Evolutionary conservation across 35 echinoderm and acorn worm genomes (phyloP).

Genomic region (Stichopus chloronotus): DNA sequence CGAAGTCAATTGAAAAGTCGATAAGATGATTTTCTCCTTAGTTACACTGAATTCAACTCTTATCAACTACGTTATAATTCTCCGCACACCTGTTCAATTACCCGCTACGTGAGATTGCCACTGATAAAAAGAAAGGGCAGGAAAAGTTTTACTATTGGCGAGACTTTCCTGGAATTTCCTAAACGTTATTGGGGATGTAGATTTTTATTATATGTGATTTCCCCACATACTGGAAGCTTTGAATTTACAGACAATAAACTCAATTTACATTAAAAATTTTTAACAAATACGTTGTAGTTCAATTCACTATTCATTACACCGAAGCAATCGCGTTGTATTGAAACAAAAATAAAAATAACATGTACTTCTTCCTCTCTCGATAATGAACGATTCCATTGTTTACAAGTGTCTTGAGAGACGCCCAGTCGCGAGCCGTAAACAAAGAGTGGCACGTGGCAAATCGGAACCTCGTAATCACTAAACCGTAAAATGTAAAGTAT

Average conservation of each 20-base stretch:
- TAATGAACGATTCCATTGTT: constrained; percentile 53
- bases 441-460: constrained; percentile 57
- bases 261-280: no score
- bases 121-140: no score
- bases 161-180: not conserved
- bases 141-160: not conserved
- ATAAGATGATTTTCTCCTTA: no score
- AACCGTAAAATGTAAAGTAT: constrained; percentile 53
- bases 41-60: no score
- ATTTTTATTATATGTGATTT: not conserved
- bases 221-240: not conserved
- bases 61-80: no score
- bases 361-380: not conserved
- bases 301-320: no score
- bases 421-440: constrained; percentile 57
- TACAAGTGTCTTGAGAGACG: constrained; percentile 49
- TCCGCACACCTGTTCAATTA: no score
- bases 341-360: not conserved
- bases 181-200: not conserved
- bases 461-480: constrained; percentile 55
- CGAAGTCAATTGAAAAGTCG: no score
- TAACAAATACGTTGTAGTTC: no score
- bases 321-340: not conserved
- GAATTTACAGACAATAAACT: no score
- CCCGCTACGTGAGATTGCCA: no score